Percentiles rank a stretch among this genome's conserved stretches.
Conservation (phyloP, 2,113 vertebrate species). For the Lycocorax pyrrhopterus region DNA sequence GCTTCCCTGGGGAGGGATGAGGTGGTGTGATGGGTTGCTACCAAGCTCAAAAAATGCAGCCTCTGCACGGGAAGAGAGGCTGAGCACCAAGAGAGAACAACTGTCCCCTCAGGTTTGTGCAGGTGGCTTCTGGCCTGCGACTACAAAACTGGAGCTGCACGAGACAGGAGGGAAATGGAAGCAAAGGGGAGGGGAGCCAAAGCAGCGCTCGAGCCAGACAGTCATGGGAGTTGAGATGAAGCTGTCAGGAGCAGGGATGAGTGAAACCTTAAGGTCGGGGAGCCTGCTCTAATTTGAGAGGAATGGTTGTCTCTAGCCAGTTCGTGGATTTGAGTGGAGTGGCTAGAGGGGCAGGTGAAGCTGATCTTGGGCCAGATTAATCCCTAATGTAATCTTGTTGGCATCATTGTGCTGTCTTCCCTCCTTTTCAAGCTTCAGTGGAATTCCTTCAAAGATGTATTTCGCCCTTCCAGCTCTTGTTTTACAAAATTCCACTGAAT, state of each 20-base stretch:
- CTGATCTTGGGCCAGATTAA: not conserved
- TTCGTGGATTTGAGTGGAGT: not conserved
- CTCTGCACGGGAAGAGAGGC: not conserved
- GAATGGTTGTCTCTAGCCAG: slow-evolving; percentile 1
- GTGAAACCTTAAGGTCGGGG: not conserved
- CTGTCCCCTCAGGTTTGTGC: not conserved
- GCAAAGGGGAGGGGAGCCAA: not conserved
- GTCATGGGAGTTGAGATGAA: slow-evolving; percentile 16
- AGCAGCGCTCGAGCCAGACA: not conserved
- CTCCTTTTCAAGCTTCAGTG: not conserved
- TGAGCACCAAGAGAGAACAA: not conserved
- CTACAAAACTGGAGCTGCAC: not conserved
- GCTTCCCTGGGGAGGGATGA: not conserved
- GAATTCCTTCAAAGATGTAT: slow-evolving; percentile 33
- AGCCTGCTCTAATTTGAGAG: not conserved
- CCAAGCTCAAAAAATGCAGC: not conserved
- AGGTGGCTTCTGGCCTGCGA: not conserved
- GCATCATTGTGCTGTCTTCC: not conserved
- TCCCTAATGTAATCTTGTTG: slow-evolving; percentile 41
- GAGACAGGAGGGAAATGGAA: not conserved
- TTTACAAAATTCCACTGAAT: slow-evolving; percentile 54
- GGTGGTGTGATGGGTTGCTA: not conserved
- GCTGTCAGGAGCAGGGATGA: slow-evolving; percentile 7
- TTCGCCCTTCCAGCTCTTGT: slow-evolving; percentile 21
- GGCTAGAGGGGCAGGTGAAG: not conserved